These are phyloP conservation scores for Polietes domitor DNA, from an alignment of 2,888 invertebrate species.

Conservation along the genomic window DNA sequence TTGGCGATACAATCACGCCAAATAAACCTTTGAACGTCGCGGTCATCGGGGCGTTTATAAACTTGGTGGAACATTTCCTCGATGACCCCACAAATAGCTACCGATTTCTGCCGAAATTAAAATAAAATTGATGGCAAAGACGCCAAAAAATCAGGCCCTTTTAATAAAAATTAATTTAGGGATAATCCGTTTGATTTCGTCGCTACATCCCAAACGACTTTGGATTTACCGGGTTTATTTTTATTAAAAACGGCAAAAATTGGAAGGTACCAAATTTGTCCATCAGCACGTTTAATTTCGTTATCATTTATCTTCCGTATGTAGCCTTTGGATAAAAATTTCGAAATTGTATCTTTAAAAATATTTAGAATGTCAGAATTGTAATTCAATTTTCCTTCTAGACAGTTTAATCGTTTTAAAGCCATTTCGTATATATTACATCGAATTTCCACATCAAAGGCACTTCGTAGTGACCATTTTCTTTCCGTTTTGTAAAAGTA, in stretches of 20 bases:
- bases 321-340: too few relatives aligned
- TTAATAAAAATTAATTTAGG: constrained; percentile 46
- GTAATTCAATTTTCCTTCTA: constrained; percentile 26
- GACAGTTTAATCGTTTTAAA: constrained; percentile 23
- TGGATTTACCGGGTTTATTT: constrained; percentile 25
- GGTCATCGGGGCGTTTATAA: constrained; percentile 39
- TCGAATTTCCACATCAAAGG: not conserved
- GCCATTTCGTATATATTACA: constrained; percentile 32
- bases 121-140: constrained; percentile 20
- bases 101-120: too few relatives aligned
- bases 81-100: constrained; percentile 15
- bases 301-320: too few relatives aligned
- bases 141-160: constrained; percentile 33
- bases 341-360: constrained; percentile 1
- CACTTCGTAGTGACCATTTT: constrained; percentile 22
- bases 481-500: constrained; percentile 15
- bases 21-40: constrained; percentile 38
- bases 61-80: constrained; percentile 44
- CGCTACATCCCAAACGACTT: constrained; percentile 49
- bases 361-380: not conserved
- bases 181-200: constrained; percentile 40
- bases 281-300: too few relatives aligned
- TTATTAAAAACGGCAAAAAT: too few relatives aligned
- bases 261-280: too few relatives aligned
- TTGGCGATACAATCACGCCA: constrained; percentile 25